Conservation (phyloP, 2,113 vertebrate genomes). For the Glareola pratincola region DNA sequence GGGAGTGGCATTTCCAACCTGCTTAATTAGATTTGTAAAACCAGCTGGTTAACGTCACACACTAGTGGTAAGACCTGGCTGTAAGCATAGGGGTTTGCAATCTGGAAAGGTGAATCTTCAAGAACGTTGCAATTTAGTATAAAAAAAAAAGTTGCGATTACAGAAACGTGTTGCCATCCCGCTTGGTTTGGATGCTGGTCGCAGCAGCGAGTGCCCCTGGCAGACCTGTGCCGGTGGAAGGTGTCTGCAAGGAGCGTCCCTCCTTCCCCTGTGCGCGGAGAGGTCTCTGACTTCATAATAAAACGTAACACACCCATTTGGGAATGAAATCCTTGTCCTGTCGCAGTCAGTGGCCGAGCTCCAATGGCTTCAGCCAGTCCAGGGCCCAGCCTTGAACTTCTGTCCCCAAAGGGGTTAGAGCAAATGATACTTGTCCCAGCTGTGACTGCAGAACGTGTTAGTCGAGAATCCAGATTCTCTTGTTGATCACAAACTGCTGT, state of each 20-base stretch:
- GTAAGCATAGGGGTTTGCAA: rapidly evolving
- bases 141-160: neutral
- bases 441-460: neutral
- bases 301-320: neutral
- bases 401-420: neutral
- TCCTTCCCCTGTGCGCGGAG: rapidly evolving
- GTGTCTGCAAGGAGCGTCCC: neutral
- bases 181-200: neutral
- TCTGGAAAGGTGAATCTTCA: neutral
- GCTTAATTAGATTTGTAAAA: neutral
- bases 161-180: neutral
- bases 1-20: rapidly evolving
- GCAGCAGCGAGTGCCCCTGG: neutral
- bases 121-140: neutral
- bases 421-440: neutral
- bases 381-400: neutral
- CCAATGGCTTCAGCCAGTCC: rapidly evolving
- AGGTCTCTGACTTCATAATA: neutral
- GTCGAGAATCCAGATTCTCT: neutral
- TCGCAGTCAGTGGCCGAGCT: neutral
- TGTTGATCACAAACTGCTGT: neutral
- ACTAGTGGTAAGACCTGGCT: neutral
- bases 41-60: neutral
- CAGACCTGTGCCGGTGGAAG: neutral
- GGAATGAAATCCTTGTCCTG: neutral